Conservation (phyloP, 2,888 invertebrate genomes). For the Apomyelois bistriatella region DNA sequence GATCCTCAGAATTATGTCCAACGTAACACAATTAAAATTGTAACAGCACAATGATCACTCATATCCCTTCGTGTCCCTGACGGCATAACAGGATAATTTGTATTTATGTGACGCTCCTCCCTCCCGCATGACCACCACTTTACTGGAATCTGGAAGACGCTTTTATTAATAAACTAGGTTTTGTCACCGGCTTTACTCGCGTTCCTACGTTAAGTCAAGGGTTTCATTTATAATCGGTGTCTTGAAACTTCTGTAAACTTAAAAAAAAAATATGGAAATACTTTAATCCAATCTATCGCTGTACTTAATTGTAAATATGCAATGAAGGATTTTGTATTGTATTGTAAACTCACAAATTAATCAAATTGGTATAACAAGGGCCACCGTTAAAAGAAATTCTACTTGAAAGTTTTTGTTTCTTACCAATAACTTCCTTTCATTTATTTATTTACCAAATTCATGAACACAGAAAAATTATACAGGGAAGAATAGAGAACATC, state of each 20-base stretch:
- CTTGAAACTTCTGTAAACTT: too few species aligned
- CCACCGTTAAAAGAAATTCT: too few species aligned
- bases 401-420: too few species aligned
- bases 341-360: neutral
- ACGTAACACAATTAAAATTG: conserved; percentile 1
- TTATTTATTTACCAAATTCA: too few species aligned
- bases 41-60: conserved; percentile 1
- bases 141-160: conserved; percentile 50
- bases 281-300: too few species aligned
- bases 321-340: too few species aligned
- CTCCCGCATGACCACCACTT: conserved; percentile 39
- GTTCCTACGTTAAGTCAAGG: neutral
- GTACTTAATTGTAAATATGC: neutral
- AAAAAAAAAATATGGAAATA: too few species aligned
- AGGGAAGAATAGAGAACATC: too few species aligned
- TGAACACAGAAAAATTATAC: too few species aligned
- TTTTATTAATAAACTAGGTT: conserved; percentile 26
- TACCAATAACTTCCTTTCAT: too few species aligned
- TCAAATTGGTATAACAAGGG: neutral
- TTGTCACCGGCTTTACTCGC: neutral
- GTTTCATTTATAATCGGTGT: neutral
- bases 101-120: conserved; percentile 49
- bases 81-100: conserved; percentile 36
- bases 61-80: conserved; percentile 2
- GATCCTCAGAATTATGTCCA: neutral